Conservation (phyloP, 2,888 invertebrate genomes). For the Pseudeuparius sepicola region DNA sequence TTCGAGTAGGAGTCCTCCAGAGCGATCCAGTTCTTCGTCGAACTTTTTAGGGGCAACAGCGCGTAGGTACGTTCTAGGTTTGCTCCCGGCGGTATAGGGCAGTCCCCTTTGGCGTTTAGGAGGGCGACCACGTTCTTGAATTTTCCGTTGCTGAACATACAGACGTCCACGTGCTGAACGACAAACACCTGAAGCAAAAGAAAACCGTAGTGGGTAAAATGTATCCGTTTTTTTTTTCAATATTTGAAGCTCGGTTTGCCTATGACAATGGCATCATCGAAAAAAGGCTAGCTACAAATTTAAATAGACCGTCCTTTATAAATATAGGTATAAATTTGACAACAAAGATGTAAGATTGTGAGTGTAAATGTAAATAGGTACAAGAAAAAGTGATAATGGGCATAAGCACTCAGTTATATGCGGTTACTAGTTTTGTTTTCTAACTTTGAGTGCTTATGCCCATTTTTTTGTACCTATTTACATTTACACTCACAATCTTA, state of each 20-base stretch:
- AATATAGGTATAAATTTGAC: too few species aligned
- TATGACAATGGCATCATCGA: background rate
- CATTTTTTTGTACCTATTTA: too few species aligned
- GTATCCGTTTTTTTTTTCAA: too few species aligned
- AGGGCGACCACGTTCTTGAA: constrained; percentile 85
- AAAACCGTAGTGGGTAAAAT: background rate
- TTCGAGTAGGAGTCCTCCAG: constrained; percentile 76
- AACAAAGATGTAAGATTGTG: too few species aligned
- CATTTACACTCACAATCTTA: too few species aligned
- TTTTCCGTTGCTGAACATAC: constrained; percentile 91
- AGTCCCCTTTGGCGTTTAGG: constrained; percentile 50
- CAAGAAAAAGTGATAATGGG: too few species aligned
- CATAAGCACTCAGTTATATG: too few species aligned
- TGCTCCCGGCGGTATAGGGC: constrained; percentile 57
- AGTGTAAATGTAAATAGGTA: too few species aligned
- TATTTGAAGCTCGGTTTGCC: background rate
- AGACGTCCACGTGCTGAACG: constrained; percentile 85
- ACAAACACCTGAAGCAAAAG: constrained; percentile 56
- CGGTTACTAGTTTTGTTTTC: too few species aligned
- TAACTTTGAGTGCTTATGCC: too few species aligned
- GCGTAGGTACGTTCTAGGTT: constrained; percentile 53
- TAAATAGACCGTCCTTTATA: too few species aligned
- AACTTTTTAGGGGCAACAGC: constrained; percentile 62
- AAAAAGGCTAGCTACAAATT: too few species aligned
- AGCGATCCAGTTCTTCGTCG: constrained; percentile 85